These are phyloP conservation scores for Sternotherus odoratus DNA, from an alignment of 2,797 vertebrate genomes.

Conservation along the genomic window DNA sequence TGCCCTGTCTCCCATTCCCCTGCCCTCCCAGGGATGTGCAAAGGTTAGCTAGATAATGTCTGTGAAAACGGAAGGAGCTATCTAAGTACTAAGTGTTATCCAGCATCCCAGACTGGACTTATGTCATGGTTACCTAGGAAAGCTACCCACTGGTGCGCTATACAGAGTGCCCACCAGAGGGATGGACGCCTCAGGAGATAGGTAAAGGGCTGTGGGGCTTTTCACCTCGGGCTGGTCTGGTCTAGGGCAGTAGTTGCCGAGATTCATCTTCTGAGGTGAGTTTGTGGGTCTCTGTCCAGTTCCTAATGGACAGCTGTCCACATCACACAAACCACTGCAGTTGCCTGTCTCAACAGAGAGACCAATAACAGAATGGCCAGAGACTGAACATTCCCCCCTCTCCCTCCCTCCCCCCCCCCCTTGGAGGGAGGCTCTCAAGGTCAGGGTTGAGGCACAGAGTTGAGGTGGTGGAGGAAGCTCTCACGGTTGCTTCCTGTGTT, in stretches of 20 bases:
- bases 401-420: too few species aligned
- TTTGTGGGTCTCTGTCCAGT: neutral
- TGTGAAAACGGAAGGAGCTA: neutral
- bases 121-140: neutral
- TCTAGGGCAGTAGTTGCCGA: neutral
- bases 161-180: neutral
- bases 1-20: neutral
- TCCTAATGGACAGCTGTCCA: neutral
- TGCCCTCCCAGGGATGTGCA: neutral
- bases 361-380: neutral
- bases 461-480: neutral
- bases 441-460: neutral
- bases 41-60: neutral
- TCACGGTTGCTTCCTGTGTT: neutral
- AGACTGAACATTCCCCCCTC: neutral
- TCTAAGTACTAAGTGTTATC: accelerated
- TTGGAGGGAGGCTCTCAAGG: neutral
- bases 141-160: neutral
- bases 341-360: neutral
- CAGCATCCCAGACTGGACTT: neutral
- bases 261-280: neutral
- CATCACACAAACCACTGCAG: neutral
- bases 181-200: neutral
- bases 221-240: neutral
- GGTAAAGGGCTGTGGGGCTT: neutral